Evolutionary conservation across 2,888 invertebrate species (phyloP), one percentile per base, ranked within the genome.

Genomic region (Caenorhabditis sp.): DNA sequence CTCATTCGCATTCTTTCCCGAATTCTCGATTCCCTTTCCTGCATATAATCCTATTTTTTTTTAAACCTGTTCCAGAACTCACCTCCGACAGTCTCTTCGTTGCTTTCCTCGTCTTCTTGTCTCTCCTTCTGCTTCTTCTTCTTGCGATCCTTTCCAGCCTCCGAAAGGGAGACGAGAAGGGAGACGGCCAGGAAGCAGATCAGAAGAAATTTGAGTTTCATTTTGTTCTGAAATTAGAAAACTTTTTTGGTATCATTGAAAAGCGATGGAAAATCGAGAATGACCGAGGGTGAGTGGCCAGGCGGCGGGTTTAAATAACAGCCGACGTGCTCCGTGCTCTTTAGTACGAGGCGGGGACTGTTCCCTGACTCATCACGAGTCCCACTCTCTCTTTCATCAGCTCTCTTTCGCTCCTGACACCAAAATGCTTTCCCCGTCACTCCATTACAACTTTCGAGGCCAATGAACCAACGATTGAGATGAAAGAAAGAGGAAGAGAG

Each of bases 71-170:
- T 27, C 0, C 11, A 24, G 3, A 8, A n/a, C 35, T 32, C 50
- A 68, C 68, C 70, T 32, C 53, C 70, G 17, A n/a, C 48, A 24
- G 46, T 46, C n/a, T 66, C 66, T 4, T 66, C 53, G 6, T 56
- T 27, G n/a, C 30, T 27, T 7, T 61, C 59, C 20, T 70, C 53
- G 6, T 70, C 75, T 24, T 75, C 62, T 0, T 32, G n/a, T 0
- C 70, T 52, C 7, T 71, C 70, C 53, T 55, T 61, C 9, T 43
- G 35, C 41, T 71, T 71, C 9, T 66, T 53, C 66, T 75, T 75
- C 62, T 75, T 75, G 0, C 59, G 75, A 39, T 68, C 75, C 26
- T 61, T 62, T 24, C 45, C 56, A 27, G 56, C 68, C 22, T 68
- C 74, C 15, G 39, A 46, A 37, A 61, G 20, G 5, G 53, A 45